phyloP scores from a whole-genome alignment of 2,888 invertebrate species.

The Vanessa cardui region DNA sequence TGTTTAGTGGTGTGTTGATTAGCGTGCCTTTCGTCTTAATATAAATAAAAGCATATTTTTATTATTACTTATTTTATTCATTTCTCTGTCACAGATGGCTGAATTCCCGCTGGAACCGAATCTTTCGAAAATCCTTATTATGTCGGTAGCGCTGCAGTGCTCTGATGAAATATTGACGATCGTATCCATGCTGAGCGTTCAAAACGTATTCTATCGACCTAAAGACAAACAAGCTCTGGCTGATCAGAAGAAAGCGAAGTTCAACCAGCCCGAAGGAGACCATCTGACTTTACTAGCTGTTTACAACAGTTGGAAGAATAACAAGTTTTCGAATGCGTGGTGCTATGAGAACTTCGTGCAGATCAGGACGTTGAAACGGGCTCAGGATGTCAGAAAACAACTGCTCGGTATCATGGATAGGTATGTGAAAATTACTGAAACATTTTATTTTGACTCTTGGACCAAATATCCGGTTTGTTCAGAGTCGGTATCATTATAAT shows the following conservation, averaged over 20 bases:
- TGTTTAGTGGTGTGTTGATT: too few relatives aligned
- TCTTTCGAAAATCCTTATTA: constrained; percentile 98
- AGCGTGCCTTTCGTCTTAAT: not conserved
- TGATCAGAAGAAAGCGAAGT: constrained; percentile 99
- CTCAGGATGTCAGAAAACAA: constrained; percentile 99
- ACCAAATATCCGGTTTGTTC: not conserved
- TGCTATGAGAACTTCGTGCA: constrained; percentile 99
- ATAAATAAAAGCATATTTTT: not conserved
- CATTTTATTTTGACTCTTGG: not conserved
- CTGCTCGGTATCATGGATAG: constrained; percentile 98
- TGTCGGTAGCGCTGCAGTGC: constrained; percentile 98
- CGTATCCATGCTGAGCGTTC: constrained; percentile 99
- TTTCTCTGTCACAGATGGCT: constrained; percentile 88
- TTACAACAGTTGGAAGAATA: constrained; percentile 99
- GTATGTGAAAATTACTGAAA: constrained; percentile 59
- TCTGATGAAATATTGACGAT: constrained; percentile 99
- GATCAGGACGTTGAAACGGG: constrained; percentile 96
- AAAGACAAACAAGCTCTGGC: constrained; percentile 98
- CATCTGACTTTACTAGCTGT: constrained; percentile 98
- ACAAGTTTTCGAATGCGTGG: constrained; percentile 99
- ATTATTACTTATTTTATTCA: too few relatives aligned
- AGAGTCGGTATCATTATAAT: not conserved
- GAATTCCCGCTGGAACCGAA: constrained; percentile 99
- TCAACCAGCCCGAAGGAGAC: constrained; percentile 99
- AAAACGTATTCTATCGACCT: constrained; percentile 96